A percentile compares a stretch with the other conserved stretches of the same genome.
Conservation (phyloP, 2,797 vertebrate species). For the Graptemys geographica region DNA sequence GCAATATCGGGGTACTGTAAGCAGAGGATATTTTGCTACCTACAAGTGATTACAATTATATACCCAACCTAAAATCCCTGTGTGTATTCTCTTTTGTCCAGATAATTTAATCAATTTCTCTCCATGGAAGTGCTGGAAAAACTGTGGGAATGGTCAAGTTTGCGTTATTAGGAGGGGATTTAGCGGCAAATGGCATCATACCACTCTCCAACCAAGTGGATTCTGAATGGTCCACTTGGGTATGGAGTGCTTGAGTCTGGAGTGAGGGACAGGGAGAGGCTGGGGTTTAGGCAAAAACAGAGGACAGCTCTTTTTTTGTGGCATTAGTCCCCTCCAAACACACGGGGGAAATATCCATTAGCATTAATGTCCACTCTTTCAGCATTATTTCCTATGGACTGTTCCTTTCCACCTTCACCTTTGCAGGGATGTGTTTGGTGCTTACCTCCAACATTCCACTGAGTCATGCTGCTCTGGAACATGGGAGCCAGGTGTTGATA, state of each 20-base stretch:
- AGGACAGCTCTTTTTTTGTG: background rate
- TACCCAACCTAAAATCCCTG: background rate
- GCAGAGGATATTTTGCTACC: background rate
- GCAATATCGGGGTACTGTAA: background rate
- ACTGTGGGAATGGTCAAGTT: background rate
- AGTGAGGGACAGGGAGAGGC: background rate
- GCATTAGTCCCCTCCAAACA: background rate
- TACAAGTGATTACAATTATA: background rate
- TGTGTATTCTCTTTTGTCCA: background rate
- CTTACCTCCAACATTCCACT: background rate
- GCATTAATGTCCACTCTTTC: background rate
- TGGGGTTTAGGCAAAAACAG: too few relatives aligned
- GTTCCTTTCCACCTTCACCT: background rate
- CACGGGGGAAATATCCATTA: background rate
- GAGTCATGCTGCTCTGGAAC: conserved; percentile 7
- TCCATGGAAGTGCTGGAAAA: background rate
- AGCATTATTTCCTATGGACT: background rate
- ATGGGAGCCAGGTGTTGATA: background rate
- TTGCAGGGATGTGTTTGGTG: conserved; percentile 27
- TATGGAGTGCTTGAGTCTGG: background rate
- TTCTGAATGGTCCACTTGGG: background rate
- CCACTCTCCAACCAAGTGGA: background rate
- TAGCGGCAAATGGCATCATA: background rate
- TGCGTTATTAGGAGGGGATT: background rate
- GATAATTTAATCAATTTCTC: background rate